A percentile compares a stretch with the other conserved stretches of the same genome.
These are phyloP conservation scores for Phataginus tetradactyla DNA, from an alignment of 2,797 vertebrate genomes.

Conservation along the genomic window DNA sequence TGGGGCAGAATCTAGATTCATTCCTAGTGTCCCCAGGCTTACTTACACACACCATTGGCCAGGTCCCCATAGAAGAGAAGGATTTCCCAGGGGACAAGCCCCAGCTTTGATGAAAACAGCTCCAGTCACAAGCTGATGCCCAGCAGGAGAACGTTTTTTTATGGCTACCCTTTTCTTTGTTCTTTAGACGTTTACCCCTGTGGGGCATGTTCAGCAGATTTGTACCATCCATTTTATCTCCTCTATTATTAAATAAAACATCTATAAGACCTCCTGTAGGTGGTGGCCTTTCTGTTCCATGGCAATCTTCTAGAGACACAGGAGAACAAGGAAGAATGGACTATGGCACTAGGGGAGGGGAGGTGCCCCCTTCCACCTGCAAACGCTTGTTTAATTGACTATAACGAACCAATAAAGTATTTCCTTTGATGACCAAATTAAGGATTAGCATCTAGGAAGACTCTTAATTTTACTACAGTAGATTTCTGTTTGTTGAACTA, in stretches of 20 bases:
- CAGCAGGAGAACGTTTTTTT: not conserved
- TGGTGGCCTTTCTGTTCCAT: not conserved
- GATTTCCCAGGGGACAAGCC: not conserved
- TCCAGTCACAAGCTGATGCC: not conserved
- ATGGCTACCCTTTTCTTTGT: not conserved
- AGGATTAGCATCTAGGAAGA: not conserved
- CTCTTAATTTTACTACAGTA: not conserved
- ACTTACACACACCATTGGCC: not conserved
- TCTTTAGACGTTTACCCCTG: not conserved
- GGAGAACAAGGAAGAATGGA: not conserved
- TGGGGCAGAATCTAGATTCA: not conserved
- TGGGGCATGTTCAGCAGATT: not conserved
- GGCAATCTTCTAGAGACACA: not conserved
- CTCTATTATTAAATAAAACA: not conserved
- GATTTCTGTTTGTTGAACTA: not conserved
- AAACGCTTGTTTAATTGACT: not conserved
- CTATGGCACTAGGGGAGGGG: not conserved
- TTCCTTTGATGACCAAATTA: not conserved
- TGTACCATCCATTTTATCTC: not conserved
- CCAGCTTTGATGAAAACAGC: not conserved
- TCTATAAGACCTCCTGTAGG: not conserved
- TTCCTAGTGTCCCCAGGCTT: not conserved
- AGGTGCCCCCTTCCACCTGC: not conserved
- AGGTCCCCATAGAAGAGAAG: not conserved
- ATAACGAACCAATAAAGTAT: not conserved